Evolutionary conservation across 2,888 invertebrate species (phyloP).

Genomic region (Cacoxenus indagator): DNA sequence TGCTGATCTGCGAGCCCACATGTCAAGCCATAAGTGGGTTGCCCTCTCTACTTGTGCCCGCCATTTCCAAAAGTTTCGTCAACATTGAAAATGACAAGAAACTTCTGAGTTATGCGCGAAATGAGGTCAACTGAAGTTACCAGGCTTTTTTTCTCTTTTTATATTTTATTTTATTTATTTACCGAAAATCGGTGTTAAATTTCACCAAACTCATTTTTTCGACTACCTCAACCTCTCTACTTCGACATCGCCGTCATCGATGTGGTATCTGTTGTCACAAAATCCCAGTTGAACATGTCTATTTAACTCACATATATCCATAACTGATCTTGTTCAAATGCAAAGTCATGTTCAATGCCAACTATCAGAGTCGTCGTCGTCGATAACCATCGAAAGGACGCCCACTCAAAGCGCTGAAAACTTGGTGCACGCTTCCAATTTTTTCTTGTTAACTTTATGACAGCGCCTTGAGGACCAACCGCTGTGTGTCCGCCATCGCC

Average conservation of each 20-base stretch:
- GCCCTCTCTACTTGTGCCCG: background rate
- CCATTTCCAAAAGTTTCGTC: background rate
- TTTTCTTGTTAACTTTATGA: slow-evolving; percentile 10
- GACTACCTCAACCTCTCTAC: background rate
- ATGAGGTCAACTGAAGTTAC: slow-evolving; percentile 10
- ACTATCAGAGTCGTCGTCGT: slow-evolving; percentile 31
- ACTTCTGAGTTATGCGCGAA: slow-evolving; percentile 17
- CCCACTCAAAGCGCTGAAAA: background rate
- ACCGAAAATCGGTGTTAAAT: background rate
- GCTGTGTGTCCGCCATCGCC: slow-evolving; percentile 1
- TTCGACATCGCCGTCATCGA: background rate
- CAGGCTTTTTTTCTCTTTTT: background rate
- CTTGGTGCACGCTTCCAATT: background rate
- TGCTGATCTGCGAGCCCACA: background rate
- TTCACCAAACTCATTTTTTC: slow-evolving; percentile 11
- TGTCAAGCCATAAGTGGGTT: background rate
- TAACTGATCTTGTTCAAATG: slow-evolving; percentile 4
- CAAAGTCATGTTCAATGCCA: slow-evolving; percentile 28
- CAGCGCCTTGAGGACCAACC: slow-evolving; percentile 2
- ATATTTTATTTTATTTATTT: background rate
- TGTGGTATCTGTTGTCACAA: slow-evolving; percentile 2
- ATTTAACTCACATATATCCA: slow-evolving; percentile 11
- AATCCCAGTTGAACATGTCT: slow-evolving; percentile 18
- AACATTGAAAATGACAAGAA: slow-evolving; percentile 15
- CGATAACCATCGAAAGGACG: slow-evolving; percentile 11